phyloP scores from a whole-genome alignment of 1,140 invertebrate species.

The Vanessa tameamea region DNA sequence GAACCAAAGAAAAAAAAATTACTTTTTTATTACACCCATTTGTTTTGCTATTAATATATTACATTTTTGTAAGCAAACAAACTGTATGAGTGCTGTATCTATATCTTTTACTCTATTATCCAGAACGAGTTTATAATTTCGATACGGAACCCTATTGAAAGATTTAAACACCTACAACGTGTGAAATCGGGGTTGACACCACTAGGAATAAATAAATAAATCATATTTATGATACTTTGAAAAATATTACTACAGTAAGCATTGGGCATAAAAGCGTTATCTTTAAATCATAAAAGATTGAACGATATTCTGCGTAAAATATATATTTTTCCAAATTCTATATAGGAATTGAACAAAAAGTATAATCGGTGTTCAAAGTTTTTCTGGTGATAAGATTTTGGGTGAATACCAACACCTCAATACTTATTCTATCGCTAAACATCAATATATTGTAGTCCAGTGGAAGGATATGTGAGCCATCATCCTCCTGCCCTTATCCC shows the following conservation, averaged over 20 bases:
- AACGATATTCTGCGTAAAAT: not conserved
- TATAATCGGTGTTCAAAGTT: too few species aligned
- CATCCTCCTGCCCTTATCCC: too few species aligned
- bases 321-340: not conserved
- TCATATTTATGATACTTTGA: constrained; percentile 21
- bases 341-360: too few species aligned
- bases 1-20: too few species aligned
- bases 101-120: not conserved
- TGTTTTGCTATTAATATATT: too few species aligned
- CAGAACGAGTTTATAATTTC: constrained; percentile 7
- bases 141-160: constrained; percentile 29
- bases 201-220: constrained; percentile 33
- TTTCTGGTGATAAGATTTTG: too few species aligned
- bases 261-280: not conserved
- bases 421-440: too few species aligned
- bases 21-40: too few species aligned
- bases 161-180: constrained; percentile 53
- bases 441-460: too few species aligned
- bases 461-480: too few species aligned
- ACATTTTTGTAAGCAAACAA: too few species aligned
- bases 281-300: not conserved
- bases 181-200: constrained; percentile 56
- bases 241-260: not conserved
- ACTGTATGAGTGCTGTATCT: not conserved
- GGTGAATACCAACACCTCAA: too few species aligned